Conservation (phyloP, 2,888 invertebrate genomes). For the Thereva unica region DNA sequence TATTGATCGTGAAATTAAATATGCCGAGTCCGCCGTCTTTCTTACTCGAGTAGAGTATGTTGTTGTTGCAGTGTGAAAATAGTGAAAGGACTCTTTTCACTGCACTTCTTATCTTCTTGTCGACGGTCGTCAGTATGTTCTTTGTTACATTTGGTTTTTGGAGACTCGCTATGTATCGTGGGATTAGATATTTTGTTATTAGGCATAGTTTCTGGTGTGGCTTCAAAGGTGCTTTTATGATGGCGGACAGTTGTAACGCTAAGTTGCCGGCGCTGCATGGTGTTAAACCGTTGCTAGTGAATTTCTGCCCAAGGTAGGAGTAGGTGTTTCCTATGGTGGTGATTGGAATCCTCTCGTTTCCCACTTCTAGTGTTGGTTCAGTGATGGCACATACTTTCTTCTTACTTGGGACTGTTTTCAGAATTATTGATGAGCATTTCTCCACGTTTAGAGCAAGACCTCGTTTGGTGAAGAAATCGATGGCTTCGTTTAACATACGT, state of each 20-base stretch:
- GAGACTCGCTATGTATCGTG: not conserved
- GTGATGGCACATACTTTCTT: not conserved
- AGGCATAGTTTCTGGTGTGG: not conserved
- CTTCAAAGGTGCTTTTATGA: constrained; percentile 5
- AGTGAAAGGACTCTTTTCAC: not conserved
- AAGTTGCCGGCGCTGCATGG: not conserved
- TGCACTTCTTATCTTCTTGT: not conserved
- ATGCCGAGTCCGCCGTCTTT: not conserved
- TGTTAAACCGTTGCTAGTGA: not conserved
- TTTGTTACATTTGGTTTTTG: not conserved
- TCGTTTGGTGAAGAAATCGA: not conserved
- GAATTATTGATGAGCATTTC: not conserved
- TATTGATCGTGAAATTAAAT: not conserved
- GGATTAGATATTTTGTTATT: not conserved
- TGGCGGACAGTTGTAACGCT: not conserved
- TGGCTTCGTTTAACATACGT: not conserved
- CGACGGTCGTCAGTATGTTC: not conserved
- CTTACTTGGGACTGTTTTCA: not conserved
- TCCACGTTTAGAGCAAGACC: not conserved
- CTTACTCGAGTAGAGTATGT: not conserved
- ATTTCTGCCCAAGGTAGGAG: not conserved
- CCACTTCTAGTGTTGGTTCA: not conserved
- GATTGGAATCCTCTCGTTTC: not conserved
- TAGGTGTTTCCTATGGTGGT: not conserved
- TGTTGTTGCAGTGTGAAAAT: not conserved